These are phyloP conservation scores for Buceros bicornis DNA, from an alignment of 2,797 vertebrate genomes.

Conservation along the genomic window DNA sequence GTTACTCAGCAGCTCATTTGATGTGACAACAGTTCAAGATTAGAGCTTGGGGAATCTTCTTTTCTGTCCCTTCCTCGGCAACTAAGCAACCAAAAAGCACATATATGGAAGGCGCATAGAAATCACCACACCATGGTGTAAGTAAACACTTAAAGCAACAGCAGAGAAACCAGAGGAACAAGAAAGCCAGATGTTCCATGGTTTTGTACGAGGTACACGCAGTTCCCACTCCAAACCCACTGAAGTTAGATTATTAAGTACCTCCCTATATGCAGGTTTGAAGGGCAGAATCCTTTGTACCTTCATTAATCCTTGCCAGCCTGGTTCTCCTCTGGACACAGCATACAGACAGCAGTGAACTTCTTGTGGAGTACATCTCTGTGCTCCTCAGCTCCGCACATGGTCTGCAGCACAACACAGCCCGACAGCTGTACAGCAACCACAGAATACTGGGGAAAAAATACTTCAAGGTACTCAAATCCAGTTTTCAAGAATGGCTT, in stretches of 20 bases:
- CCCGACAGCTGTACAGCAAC: neutral
- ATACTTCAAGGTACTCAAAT: neutral
- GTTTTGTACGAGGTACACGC: neutral
- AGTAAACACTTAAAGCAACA: neutral
- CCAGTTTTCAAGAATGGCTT: neutral
- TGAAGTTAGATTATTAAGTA: neutral
- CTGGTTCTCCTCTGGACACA: neutral
- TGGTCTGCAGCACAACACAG: neutral
- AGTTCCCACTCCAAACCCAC: neutral
- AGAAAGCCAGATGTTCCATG: neutral
- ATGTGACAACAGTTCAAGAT: neutral
- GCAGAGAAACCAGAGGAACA: neutral
- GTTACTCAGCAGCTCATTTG: neutral
- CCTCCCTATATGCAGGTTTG: neutral
- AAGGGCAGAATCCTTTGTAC: neutral
- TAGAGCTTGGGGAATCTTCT: neutral
- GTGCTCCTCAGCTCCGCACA: neutral
- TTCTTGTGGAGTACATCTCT: neutral
- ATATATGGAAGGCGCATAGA: neutral
- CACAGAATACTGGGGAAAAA: neutral
- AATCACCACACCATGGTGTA: neutral
- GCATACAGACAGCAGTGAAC: neutral
- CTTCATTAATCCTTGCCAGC: neutral
- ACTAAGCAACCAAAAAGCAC: neutral
- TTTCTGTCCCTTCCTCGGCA: neutral